Percentiles rank a stretch among this genome's conserved stretches.
Evolutionary conservation across 2,797 vertebrate species (phyloP).

Genomic region (Hemibagrus guttatus): DNA sequence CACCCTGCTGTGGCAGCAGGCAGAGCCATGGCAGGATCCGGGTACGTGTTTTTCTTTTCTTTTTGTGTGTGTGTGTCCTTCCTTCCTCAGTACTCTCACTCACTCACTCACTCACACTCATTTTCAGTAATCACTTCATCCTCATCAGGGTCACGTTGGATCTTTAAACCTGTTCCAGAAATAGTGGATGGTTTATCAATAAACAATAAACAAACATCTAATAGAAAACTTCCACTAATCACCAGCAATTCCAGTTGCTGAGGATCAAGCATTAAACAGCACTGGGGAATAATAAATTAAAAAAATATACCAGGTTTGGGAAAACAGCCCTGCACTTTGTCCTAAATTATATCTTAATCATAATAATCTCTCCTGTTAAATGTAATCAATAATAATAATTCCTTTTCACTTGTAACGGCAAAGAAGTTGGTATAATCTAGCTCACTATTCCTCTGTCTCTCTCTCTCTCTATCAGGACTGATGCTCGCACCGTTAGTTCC

Average conservation of each 20-base stretch:
- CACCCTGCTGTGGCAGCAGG: slow-evolving; percentile 63
- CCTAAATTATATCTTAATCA: not conserved
- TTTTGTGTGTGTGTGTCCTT: too few relatives aligned
- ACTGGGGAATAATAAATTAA: too few relatives aligned
- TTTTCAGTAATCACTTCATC: not conserved
- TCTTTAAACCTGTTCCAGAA: too few relatives aligned
- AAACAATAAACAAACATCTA: not conserved
- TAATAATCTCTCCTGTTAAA: not conserved
- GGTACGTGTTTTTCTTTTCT: slow-evolving; percentile 70
- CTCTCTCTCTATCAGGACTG: slow-evolving; percentile 72
- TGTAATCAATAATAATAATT: not conserved
- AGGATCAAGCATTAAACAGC: not conserved
- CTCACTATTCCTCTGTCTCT: not conserved
- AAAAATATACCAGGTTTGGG: not conserved
- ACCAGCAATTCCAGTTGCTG: not conserved
- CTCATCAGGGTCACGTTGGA: not conserved
- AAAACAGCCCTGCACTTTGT: too few relatives aligned
- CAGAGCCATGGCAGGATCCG: slow-evolving; percentile 83
- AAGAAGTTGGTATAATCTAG: not conserved
- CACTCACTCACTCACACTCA: not conserved
- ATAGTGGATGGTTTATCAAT: not conserved
- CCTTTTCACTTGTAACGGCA: not conserved
- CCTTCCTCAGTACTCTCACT: not conserved
- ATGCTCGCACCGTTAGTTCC: slow-evolving; percentile 89
- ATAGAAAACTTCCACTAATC: not conserved